Base-by-base conservation (phyloP, 1,140 invertebrate genomes). In the Varroa destructor region DNA sequence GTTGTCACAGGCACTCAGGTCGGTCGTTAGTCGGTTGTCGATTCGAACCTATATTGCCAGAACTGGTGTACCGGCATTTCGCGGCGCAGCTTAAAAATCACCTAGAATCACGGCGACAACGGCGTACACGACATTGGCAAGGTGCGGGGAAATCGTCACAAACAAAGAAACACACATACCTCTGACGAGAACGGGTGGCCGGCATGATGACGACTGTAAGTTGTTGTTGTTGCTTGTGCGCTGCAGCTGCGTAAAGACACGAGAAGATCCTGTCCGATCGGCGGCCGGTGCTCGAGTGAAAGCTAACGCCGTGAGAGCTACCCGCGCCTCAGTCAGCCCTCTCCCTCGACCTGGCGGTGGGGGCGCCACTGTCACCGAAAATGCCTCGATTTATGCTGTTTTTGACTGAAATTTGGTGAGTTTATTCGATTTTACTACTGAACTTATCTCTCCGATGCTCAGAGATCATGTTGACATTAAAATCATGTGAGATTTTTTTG, bases 251-350 rank as follows among this genome's bases (percentile, higher is more conserved):
- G 46, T 51, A 51, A 51, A 51, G 46, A 51, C 46, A 40, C 61
- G 46, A 40, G 61, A 3, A 67, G 61, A 67, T 67, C 40, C 61
- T 67, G 40, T 40, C 61, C 14, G 37, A 43, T 36, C 40, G 10
- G 40, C 37, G 61, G 46, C 61, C 61, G 61, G 61, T 46, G 37
- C 40, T 67, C 40, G 61, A 67, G 61, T 67, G 61, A 40, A 67
- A 67, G 61, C 61, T 67, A 40, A 67, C 61, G 61, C 61, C 61
- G 37, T 46, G 61, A 67, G 61, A 67, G 40, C 61, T 67, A 37
- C 40, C 61, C 46, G 61, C 61, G 61, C 40, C 61, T 43, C 40
- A 51, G 46, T 36, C 40, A 40, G 37, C 61, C 61, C 61, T 67
- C 61, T 67, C 10, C 37, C 61, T 46, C 37, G 37, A 37, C 40